phyloP scores from a whole-genome alignment of 1,140 invertebrate species.

The Vanessa atalanta region DNA sequence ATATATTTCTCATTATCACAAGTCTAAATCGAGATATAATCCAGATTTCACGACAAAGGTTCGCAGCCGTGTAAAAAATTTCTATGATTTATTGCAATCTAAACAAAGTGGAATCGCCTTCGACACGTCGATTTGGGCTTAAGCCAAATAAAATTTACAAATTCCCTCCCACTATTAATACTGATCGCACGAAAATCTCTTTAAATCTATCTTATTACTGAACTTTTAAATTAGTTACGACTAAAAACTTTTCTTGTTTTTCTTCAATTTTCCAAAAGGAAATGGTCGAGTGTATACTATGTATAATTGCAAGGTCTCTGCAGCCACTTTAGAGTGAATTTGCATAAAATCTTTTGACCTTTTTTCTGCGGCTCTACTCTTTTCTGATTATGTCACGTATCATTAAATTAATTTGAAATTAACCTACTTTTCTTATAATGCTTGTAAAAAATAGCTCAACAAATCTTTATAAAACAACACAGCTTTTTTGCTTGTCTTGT shows the following conservation, averaged over 20 bases:
- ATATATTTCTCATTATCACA: not conserved
- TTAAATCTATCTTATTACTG: not conserved
- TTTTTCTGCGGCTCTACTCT: too few relatives aligned
- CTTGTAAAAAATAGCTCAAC: too few relatives aligned
- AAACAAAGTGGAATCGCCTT: conserved; percentile 3
- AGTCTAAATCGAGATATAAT: conserved; percentile 2
- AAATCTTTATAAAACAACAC: too few relatives aligned
- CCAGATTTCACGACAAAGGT: not conserved
- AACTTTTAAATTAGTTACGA: not conserved
- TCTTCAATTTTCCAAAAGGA: too few relatives aligned
- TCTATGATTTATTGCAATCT: not conserved
- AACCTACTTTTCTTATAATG: too few relatives aligned
- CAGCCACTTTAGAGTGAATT: too few relatives aligned
- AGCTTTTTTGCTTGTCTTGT: too few relatives aligned
- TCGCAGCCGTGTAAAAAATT: not conserved
- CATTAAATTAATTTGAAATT: too few relatives aligned
- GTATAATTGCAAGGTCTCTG: too few relatives aligned
- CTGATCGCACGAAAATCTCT: not conserved
- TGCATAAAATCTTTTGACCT: too few relatives aligned
- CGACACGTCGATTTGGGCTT: not conserved
- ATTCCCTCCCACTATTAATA: not conserved
- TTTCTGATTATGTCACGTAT: too few relatives aligned
- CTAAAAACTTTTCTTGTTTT: not conserved
- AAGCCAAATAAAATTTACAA: conserved; percentile 3
- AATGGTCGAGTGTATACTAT: too few relatives aligned